phyloP scores from a whole-genome alignment of 2,113 vertebrate species.

The Entomyzon cyanotis region DNA sequence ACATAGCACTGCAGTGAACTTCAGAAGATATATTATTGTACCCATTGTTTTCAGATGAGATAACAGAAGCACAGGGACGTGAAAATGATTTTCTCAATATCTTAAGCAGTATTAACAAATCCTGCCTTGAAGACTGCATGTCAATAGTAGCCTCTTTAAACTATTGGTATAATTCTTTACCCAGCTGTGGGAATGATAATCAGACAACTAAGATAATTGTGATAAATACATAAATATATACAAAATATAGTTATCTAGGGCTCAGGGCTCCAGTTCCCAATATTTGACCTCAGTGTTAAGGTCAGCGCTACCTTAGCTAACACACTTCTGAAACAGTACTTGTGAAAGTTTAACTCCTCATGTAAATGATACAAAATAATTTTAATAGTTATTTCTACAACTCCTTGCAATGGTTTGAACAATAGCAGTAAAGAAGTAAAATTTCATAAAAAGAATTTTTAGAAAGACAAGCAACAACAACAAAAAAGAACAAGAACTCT shows the following conservation, averaged over 20 bases:
- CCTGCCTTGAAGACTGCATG: background rate
- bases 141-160: background rate
- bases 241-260: background rate
- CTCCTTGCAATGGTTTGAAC: background rate
- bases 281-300: background rate
- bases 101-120: background rate
- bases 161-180: background rate
- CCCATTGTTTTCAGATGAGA: background rate
- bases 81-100: background rate
- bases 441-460: background rate
- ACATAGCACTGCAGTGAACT: background rate
- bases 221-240: background rate
- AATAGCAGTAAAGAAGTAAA: background rate
- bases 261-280: background rate
- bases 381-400: background rate
- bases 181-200: background rate
- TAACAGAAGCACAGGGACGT: background rate
- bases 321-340: background rate
- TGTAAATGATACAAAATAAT: background rate
- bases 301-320: background rate
- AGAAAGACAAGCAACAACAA: background rate
- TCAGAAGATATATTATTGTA: background rate
- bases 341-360: background rate
- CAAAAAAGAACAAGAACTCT: background rate
- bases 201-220: background rate